Percentiles rank a stretch among this genome's conserved stretches.
Evolutionary conservation across 2,888 invertebrate genomes (phyloP).

Genomic region (Nesidiocoris tenuis): DNA sequence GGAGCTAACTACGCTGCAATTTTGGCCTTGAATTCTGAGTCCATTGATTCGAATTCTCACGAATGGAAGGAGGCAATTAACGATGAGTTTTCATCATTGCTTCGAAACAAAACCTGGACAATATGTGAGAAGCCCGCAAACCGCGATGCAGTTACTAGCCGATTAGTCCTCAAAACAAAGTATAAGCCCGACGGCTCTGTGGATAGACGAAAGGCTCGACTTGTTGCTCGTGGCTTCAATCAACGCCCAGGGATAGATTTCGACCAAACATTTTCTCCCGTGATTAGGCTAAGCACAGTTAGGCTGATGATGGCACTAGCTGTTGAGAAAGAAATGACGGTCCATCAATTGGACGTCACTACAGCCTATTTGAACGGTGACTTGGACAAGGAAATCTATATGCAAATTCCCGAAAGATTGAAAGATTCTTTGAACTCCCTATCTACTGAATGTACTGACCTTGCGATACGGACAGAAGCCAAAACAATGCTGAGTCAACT

Average conservation of each 20-base stretch:
- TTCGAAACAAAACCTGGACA: not conserved
- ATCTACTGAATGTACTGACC: not conserved
- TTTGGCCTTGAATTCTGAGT: too few relatives aligned
- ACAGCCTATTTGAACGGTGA: not conserved
- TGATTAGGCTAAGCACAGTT: not conserved
- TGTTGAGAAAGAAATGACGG: not conserved
- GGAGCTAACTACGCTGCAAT: too few relatives aligned
- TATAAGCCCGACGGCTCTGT: not conserved
- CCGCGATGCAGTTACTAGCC: not conserved
- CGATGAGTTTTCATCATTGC: not conserved
- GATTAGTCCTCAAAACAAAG: not conserved
- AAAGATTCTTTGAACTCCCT: not conserved
- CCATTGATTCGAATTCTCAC: not conserved
- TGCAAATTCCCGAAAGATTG: not conserved
- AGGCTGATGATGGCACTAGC: not conserved
- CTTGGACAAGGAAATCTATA: not conserved
- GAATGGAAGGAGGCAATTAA: conserved; percentile 3
- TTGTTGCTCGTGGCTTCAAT: conserved; percentile 24
- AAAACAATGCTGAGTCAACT: not conserved
- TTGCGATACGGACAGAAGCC: not conserved
- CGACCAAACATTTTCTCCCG: not conserved
- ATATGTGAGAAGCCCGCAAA: not conserved
- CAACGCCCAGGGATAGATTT: conserved; percentile 5
- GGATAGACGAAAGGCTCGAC: conserved; percentile 1
- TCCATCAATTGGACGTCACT: not conserved